Evolutionary conservation across 2,888 invertebrate genomes (phyloP), one percentile per base, ranked within the genome.

Genomic region (Sarcophaga variegata): DNA sequence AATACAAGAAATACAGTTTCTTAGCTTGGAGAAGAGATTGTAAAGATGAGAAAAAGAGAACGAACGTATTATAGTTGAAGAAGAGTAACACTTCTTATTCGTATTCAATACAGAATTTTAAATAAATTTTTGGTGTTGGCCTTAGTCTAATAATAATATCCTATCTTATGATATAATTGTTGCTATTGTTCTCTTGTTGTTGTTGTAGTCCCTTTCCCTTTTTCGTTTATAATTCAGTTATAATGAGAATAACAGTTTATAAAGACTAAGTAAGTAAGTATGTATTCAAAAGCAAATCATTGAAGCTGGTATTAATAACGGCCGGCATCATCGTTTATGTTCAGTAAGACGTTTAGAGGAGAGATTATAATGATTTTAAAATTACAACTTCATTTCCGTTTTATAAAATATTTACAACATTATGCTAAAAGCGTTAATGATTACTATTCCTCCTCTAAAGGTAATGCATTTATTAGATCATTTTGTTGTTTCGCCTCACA

Each of bases 231-330:
- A 79, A 66, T 45, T 67, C 71, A 74, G 69, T 77, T 69, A 81
- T 72, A 77, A 80, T 67, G 71, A 62, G 71, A 74, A 71, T 72
- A 71, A 83, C 71, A 83, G 72, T 78, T 71, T 66, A 66, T 83
- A 72, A 78, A 67, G 66, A 37, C 37, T 20, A 37, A 37, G 59
- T 71, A 72, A 37, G 49, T 20, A 37, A 37, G 59, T 71, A 77
- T 78, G 71, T 78, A 77, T 78, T 83, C 37, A 59, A 60, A 37
- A 64, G 45, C 66, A 77, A 71, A 77, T 71, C 66, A 71, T 54
- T 12, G 71, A 0, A 27, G 2, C 17, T 75, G 54, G 22, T 20
- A 37, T 37, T 37, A 37, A 37, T 37, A 37, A 37, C 8, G 37
- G 37, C 10, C 8, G 37, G 37, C 37, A 37, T 37, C 37, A 37